phyloP scores from a whole-genome alignment of 2,888 invertebrate genomes.

The Acronicta aceris region DNA sequence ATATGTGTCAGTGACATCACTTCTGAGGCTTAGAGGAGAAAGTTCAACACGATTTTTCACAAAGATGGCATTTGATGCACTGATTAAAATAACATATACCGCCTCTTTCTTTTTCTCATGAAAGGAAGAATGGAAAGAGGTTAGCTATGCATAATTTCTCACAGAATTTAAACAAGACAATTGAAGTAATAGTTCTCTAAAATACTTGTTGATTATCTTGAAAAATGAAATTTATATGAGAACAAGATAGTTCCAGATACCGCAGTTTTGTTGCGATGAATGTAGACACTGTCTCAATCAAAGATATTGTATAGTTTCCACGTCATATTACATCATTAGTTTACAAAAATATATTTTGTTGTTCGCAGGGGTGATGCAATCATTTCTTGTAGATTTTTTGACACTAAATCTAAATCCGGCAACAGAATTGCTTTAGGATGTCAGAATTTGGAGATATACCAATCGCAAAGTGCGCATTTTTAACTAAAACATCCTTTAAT shows the following conservation, averaged over 20 bases:
- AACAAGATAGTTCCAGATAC: not conserved
- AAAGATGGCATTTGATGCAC: constrained; percentile 32
- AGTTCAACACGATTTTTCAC: constrained; percentile 30
- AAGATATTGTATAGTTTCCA: too few relatives aligned
- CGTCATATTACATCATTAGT: too few relatives aligned
- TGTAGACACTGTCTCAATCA: too few relatives aligned
- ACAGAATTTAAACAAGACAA: constrained; percentile 17
- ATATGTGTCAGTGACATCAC: constrained; percentile 11
- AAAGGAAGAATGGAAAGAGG: constrained; percentile 19
- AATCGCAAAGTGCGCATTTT: too few relatives aligned
- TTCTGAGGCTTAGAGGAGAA: constrained; percentile 22
- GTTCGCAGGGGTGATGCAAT: too few relatives aligned
- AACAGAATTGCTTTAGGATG: too few relatives aligned
- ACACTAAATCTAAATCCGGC: too few relatives aligned
- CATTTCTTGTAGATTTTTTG: too few relatives aligned
- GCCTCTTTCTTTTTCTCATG: constrained; percentile 41
- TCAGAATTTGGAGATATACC: too few relatives aligned
- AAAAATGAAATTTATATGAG: not conserved
- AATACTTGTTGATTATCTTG: constrained; percentile 12
- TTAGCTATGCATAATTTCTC: constrained; percentile 27
- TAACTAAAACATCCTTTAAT: too few relatives aligned
- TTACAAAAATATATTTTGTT: too few relatives aligned
- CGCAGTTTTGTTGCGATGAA: too few relatives aligned
- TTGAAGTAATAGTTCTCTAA: constrained; percentile 7
- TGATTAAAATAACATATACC: constrained; percentile 48